phyloP scores from a whole-genome alignment of 2,888 invertebrate genomes.

The Lasioglossum oenotherae region DNA sequence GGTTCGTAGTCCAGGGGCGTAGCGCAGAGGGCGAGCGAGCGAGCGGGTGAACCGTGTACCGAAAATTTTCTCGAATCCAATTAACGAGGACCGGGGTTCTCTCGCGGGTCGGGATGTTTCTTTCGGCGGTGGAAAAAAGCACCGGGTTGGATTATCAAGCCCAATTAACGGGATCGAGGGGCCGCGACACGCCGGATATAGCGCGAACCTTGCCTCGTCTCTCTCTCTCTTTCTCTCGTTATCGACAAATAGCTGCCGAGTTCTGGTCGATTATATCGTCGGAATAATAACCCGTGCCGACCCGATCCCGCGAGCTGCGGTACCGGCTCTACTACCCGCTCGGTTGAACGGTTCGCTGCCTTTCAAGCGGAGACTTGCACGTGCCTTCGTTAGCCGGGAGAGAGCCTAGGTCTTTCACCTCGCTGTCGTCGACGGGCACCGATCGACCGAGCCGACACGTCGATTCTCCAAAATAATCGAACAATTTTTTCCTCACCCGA shows the following conservation, averaged over 20 bases:
- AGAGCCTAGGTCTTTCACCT: constrained; percentile 38
- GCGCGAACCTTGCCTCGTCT: not conserved
- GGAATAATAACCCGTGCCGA: constrained; percentile 47
- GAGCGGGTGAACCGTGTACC: not conserved
- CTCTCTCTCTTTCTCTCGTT: constrained; percentile 20
- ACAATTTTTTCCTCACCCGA: not conserved
- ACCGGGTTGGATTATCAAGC: constrained; percentile 23
- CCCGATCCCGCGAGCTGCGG: constrained; percentile 25
- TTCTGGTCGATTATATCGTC: constrained; percentile 46
- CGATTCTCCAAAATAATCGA: constrained; percentile 22
- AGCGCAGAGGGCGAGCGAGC: not conserved
- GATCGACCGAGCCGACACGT: not conserved
- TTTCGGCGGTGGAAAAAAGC: constrained; percentile 6
- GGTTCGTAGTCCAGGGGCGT: not conserved
- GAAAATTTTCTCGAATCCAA: constrained; percentile 18
- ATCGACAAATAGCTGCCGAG: constrained; percentile 38
- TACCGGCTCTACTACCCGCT: constrained; percentile 20
- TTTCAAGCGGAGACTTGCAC: constrained; percentile 32
- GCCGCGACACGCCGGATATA: constrained; percentile 7
- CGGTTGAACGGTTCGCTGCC: constrained; percentile 36
- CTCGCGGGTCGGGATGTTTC: not conserved
- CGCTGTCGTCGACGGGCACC: constrained; percentile 1
- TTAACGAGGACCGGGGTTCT: not conserved
- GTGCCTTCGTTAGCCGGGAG: constrained; percentile 35
- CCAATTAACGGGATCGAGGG: constrained; percentile 20